phyloP scores from a whole-genome alignment of 2,888 invertebrate species.

The Drosophila setosimentum region DNA sequence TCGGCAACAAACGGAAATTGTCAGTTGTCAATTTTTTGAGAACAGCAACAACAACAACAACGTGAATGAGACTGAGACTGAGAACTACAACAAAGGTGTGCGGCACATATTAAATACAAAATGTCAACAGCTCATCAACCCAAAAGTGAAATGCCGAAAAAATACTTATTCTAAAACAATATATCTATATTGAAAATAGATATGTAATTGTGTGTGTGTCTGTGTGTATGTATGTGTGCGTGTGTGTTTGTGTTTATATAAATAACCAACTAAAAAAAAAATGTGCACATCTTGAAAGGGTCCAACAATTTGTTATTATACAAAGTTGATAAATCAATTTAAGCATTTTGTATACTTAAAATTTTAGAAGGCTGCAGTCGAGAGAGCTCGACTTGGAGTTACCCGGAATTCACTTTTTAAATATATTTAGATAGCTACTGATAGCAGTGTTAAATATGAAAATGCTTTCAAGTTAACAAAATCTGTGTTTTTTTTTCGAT shows the following conservation, averaged over 20 bases:
- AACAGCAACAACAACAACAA: conserved; percentile 16
- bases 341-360: background rate
- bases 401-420: background rate
- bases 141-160: conserved; percentile 26
- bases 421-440: background rate
- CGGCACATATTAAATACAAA: conserved; percentile 68
- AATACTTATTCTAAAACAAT: conserved; percentile 16
- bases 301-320: background rate
- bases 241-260: conserved; percentile 4
- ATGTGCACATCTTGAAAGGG: background rate
- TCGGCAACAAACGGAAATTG: conserved; percentile 71
- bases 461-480: too few species aligned
- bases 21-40: conserved; percentile 71
- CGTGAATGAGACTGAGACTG: background rate
- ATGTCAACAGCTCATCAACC: conserved; percentile 71
- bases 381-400: background rate
- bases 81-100: conserved; percentile 52
- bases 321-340: background rate
- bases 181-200: conserved; percentile 6
- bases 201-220: background rate
- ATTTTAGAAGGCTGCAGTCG: background rate
- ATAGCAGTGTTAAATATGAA: too few species aligned
- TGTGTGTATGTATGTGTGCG: too few species aligned
- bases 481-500: too few species aligned
- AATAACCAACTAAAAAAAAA: conserved; percentile 16